Evolutionary conservation across 2,888 invertebrate species (phyloP).

Genomic region (Anorthoa munda): DNA sequence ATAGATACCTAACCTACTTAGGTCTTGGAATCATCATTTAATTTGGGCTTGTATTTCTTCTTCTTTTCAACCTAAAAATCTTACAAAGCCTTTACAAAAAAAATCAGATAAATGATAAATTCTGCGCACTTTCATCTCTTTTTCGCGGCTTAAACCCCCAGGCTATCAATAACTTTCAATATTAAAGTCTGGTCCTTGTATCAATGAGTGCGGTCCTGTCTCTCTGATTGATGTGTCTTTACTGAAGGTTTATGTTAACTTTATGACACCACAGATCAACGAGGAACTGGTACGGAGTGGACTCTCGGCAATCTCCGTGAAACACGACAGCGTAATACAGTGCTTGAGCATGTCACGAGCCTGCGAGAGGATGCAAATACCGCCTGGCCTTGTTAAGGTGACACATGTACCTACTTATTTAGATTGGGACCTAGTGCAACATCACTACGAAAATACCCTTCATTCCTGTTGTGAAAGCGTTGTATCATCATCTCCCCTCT

Average conservation of each 20-base stretch:
- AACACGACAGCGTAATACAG: conserved; percentile 84
- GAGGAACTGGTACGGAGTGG: conserved; percentile 85
- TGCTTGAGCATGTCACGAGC: conserved; percentile 84
- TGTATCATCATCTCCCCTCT: too few species aligned
- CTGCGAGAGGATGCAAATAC: conserved; percentile 79
- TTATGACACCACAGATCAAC: conserved; percentile 77
- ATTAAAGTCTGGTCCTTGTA: conserved; percentile 38
- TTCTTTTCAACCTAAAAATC: too few species aligned
- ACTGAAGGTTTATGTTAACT: neutral
- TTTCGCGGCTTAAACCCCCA: neutral
- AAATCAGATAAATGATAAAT: neutral
- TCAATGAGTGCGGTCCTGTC: conserved; percentile 42
- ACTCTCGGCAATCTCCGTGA: conserved; percentile 87
- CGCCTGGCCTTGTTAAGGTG: conserved; percentile 86
- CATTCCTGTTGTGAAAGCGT: too few species aligned
- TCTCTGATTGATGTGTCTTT: conserved; percentile 57
- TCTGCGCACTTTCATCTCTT: neutral
- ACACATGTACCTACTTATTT: neutral
- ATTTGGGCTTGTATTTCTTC: too few species aligned
- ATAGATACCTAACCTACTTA: too few species aligned
- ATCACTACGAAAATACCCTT: too few species aligned
- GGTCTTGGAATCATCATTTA: too few species aligned
- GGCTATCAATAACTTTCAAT: conserved; percentile 37
- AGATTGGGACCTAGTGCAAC: neutral
- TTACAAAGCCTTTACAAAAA: too few species aligned